Evolutionary conservation across 2,113 vertebrate species (phyloP), one percentile per base, ranked within the genome.

Genomic region (Chaetops frenatus): DNA sequence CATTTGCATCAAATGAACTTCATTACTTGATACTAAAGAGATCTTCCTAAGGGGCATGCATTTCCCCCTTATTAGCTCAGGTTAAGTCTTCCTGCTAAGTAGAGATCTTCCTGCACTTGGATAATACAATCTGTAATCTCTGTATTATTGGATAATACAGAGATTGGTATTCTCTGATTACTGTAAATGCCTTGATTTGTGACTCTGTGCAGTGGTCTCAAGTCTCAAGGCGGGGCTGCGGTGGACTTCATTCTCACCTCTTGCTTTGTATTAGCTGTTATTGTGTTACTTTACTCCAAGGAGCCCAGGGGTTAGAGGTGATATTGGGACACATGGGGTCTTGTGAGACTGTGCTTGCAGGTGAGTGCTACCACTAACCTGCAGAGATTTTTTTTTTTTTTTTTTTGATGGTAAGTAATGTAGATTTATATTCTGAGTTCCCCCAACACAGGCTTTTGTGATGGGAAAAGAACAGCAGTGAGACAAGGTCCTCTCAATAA

Each of bases 171-270:
- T 79, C 9, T 72, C 40, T 85, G 36, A 20, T 62, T 61, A 11
- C 57, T 69, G 27, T 27, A 23, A 35, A 14, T 72, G 53, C 28
- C 71, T 69, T 65, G 45, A 76, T 35, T 85, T 38, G 10, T 86
- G 74, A 35, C 54, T 36, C 53, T 5, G 35, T 42, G 40, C 15
- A 12, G 47, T n/a, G 31, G 20, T 79, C 20, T 29, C 57, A 28
- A 12, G 38, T 18, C 25, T 7, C 48, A 17, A 12, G 31, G n/a
- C 51, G 60, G 48, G 51, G 64, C 28, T 58, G 35, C 42, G 3
- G 13, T 35, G 25, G n/a, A 24, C 35, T 76, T 29, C 14, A 58
- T 28, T 62, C 48, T 45, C 38, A n/a, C 19, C 0, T 0, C 44
- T 66, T 24, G 19, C 31, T 86, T 60, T 90, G 36, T 47, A 29